Evolutionary conservation across 2,797 vertebrate species (phyloP), one percentile per base, ranked within the genome.

Genomic region (Darevskia mixta): DNA sequence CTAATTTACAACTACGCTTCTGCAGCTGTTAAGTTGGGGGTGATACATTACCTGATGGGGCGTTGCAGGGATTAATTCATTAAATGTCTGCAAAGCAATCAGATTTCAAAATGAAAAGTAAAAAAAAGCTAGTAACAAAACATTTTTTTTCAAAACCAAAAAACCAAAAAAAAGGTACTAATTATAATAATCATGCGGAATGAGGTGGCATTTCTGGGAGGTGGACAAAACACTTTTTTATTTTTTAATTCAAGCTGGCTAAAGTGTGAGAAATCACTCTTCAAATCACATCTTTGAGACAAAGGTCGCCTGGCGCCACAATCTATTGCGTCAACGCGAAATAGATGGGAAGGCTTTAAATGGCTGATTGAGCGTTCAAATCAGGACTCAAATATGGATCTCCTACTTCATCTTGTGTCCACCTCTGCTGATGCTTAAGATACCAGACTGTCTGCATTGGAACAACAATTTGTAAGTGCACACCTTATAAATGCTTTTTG

Each of bases 401-500:
- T 92, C 92, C 95, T 93, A 92, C 81, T 85, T 92, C 93, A 94
- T 92, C 92, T 91, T 92, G 91, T 95, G 95, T 92, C 94, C 95
- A 95, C 94, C 94, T 95, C 95, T 93, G 94, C 92, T 92, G 93
- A 90, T 93, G 94, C 95, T 95, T 86, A 89, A 95, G 94, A 93
- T 95, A 94, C 88, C 94, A 95, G 93, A 95, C 93, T 94, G 91
- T 95, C 95, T 95, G 95, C 92, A 95, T 95, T 95, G 90, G 90
- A 96, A 94, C 83, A 89, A 95, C 89, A 94, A 93, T 91, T 89
- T 82, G 91, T 91, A 94, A 96, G 88, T 90, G 73, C 95, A 88
- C 96, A 98, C 98, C 98, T 99, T 99, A 95, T 98, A 99, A 94
- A 98, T 98, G 96, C 98, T 98, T 97, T 99, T 99, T 90, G 98